Evolutionary conservation across 2,888 invertebrate species (phyloP), one percentile per base, ranked within the genome.

Genomic region (Drosophila barbarae): DNA sequence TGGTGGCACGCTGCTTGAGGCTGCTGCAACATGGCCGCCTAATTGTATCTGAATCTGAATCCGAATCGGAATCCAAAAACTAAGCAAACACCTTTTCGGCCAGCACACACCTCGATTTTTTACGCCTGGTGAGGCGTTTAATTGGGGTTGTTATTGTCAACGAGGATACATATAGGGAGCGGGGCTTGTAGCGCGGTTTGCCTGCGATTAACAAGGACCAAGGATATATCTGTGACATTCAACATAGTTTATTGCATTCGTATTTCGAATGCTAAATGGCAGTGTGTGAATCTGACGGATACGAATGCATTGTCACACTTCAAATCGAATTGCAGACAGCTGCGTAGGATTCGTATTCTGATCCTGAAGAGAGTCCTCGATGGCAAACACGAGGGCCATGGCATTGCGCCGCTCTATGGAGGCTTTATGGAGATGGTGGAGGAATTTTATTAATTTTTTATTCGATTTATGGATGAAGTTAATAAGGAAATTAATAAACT

Each of bases 171-270:
- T 26, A 3, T n/a, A 12, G 4, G 21, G 32, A 21, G 3, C 18
- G 60, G 23, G 35, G 32, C 26, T 38, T 63, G 59, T 64, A 46
- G 63, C 63, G 46, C 63, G 63, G 63, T 64, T 64, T 61, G 51
- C 52, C 61, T 61, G 63, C 63, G 65, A 50, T 49, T 49, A 55
- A 56, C 65, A 65, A 61, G 49, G 66, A 57, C 54, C 23, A 42
- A 15, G 23, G 15, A 58, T 46, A 30, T 32, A 9, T 65, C 39
- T 44, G 66, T 73, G 76, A 75, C 78, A 74, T 71, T 69, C 60
- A 77, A 80, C 76, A 78, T 74, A 78, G 72, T 84, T 78, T 78
- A 81, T 78, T 75, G 81, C 71, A 67, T 71, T 78, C 46, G 46
- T 32, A 44, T 44, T 71, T 76, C 50, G 49, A 50, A 59, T 60